Conservation (phyloP, 2,888 invertebrate genomes). For the Pandemis cinnamomeana region DNA sequence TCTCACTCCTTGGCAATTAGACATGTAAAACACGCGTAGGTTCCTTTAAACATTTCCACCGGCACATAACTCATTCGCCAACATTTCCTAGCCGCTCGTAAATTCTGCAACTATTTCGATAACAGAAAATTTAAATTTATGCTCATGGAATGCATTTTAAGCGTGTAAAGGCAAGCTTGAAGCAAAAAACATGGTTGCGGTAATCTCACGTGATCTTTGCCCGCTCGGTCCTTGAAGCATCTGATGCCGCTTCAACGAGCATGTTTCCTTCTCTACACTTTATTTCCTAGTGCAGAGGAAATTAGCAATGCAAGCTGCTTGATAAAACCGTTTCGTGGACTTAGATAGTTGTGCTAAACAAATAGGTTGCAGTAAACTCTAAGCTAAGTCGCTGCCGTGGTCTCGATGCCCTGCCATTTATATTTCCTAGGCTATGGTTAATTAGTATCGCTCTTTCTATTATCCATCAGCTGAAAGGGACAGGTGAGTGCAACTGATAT, state of each 20-base stretch:
- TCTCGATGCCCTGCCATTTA: background rate
- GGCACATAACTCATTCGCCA: conserved; percentile 67
- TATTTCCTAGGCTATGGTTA: background rate
- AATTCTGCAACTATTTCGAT: conserved; percentile 80
- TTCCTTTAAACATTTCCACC: conserved; percentile 59
- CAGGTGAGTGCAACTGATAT: conserved; percentile 59
- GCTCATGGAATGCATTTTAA: conserved; percentile 74
- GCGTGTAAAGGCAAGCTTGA: conserved; percentile 69
- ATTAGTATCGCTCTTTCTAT: conserved; percentile 23
- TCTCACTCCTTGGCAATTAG: conserved; percentile 58
- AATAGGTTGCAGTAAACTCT: background rate
- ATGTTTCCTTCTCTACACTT: conserved; percentile 24
- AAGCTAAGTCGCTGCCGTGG: background rate
- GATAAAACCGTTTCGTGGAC: conserved; percentile 37
- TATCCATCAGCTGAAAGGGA: conserved; percentile 42
- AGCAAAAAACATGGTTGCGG: conserved; percentile 67
- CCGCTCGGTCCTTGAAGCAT: conserved; percentile 56
- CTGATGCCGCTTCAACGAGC: conserved; percentile 47
- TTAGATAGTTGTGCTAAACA: conserved; percentile 10
- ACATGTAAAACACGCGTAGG: conserved; percentile 58
- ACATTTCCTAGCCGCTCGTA: conserved; percentile 71
- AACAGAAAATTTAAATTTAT: conserved; percentile 80
- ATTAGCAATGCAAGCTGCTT: conserved; percentile 37
- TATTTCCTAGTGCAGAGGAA: conserved; percentile 32
- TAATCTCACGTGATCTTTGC: conserved; percentile 79